Evolutionary conservation across 2,888 invertebrate species (phyloP).

Genomic region (Strigamia crassipes): DNA sequence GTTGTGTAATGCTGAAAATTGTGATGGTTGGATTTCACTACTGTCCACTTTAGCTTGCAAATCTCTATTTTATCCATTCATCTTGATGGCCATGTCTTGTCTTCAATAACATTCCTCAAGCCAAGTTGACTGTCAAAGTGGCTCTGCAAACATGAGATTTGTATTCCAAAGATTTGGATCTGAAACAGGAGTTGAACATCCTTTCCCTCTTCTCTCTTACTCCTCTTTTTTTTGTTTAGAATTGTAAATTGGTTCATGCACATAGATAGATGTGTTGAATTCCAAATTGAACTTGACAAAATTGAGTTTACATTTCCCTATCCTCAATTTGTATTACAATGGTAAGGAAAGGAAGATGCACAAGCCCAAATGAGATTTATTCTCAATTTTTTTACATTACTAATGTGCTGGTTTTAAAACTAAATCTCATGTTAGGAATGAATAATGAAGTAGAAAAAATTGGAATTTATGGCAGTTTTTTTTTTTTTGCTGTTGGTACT

Average conservation of each 20-base stretch:
- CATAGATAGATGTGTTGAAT: conserved; percentile 38
- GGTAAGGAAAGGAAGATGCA: neutral
- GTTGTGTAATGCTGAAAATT: neutral
- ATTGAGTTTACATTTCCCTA: conserved; percentile 25
- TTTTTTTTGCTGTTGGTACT: too few species aligned
- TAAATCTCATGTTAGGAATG: neutral
- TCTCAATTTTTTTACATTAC: neutral
- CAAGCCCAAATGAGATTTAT: conserved; percentile 6
- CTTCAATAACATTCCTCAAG: conserved; percentile 25
- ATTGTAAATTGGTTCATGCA: conserved; percentile 38
- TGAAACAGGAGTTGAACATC: conserved; percentile 1
- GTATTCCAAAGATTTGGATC: conserved; percentile 32
- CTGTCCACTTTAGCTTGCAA: conserved; percentile 40
- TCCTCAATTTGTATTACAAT: conserved; percentile 27
- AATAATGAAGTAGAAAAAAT: neutral
- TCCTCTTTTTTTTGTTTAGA: neutral
- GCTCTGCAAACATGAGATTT: conserved; percentile 35
- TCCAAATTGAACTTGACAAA: conserved; percentile 42
- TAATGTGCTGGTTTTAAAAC: neutral
- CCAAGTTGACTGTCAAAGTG: conserved; percentile 35
- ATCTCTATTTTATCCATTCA: conserved; percentile 36
- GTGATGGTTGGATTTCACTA: conserved; percentile 2
- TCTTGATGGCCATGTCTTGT: conserved; percentile 39
- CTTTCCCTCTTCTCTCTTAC: neutral
- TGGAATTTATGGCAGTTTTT: too few species aligned